Evolutionary conservation across 1,140 invertebrate genomes (phyloP).

Genomic region (Saxidomus purpurata): DNA sequence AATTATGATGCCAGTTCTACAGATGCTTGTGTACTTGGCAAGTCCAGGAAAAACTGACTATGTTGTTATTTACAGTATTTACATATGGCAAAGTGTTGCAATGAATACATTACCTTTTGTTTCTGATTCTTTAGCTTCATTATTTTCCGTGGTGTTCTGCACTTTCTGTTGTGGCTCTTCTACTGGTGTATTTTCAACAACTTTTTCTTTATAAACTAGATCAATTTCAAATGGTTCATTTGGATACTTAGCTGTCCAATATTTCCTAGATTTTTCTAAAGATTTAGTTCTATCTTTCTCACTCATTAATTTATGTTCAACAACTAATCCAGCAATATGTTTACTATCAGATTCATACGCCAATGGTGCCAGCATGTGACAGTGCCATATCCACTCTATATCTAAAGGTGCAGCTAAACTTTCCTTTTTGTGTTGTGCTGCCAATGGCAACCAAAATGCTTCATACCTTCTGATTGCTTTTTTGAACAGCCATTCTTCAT

Average conservation of each 20-base stretch:
- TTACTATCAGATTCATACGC: constrained; percentile 86
- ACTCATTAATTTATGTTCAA: constrained; percentile 85
- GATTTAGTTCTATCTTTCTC: constrained; percentile 73
- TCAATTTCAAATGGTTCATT: constrained; percentile 78
- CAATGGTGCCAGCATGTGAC: constrained; percentile 86
- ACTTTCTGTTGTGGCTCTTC: constrained; percentile 16
- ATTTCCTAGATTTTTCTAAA: constrained; percentile 70
- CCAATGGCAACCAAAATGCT: constrained; percentile 86
- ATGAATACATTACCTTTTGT: neutral
- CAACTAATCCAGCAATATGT: constrained; percentile 81
- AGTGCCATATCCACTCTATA: constrained; percentile 88
- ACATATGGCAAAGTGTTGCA: too few species aligned
- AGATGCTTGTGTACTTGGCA: too few species aligned
- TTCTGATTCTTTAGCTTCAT: constrained; percentile 16
- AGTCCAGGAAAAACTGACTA: too few species aligned
- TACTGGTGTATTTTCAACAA: constrained; percentile 6
- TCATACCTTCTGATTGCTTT: constrained; percentile 87
- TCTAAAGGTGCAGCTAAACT: constrained; percentile 86
- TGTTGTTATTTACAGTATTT: too few species aligned
- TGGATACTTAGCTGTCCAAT: constrained; percentile 76
- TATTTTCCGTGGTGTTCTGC: neutral
- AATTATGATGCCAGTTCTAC: too few species aligned
- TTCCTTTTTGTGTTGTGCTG: constrained; percentile 78
- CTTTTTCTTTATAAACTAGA: constrained; percentile 60
- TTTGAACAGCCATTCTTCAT: constrained; percentile 71